Evolutionary conservation across 2,113 vertebrate genomes (phyloP).

Genomic region (Istiophorus platypterus): DNA sequence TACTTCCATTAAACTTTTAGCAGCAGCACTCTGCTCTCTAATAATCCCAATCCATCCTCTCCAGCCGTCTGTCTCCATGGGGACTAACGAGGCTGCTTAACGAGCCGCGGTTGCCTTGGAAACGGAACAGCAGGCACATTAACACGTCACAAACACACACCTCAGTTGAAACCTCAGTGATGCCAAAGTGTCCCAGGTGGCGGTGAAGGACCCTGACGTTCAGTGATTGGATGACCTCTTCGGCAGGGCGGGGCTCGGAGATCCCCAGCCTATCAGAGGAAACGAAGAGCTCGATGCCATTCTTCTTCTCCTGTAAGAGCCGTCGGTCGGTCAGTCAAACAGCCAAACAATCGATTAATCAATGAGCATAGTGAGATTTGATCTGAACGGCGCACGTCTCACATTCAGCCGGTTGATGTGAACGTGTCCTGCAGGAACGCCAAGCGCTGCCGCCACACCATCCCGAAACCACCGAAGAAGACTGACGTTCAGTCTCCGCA

Average conservation of each 20-base stretch:
- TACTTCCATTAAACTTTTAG: slow-evolving; percentile 57
- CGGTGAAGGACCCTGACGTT: slow-evolving; percentile 90
- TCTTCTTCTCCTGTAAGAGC: slow-evolving; percentile 88
- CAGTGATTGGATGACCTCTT: slow-evolving; percentile 93
- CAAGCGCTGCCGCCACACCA: slow-evolving; percentile 91
- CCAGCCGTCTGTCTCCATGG: slow-evolving; percentile 25
- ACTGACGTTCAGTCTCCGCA: slow-evolving; percentile 90
- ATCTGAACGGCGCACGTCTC: slow-evolving; percentile 63
- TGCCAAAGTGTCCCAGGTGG: slow-evolving; percentile 91
- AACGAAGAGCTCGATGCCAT: slow-evolving; percentile 94
- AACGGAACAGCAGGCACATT: not conserved
- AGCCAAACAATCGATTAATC: not conserved
- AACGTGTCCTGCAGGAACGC: slow-evolving; percentile 88
- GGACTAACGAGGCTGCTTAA: slow-evolving; percentile 16
- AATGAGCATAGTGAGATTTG: not conserved
- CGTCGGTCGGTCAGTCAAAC: not conserved
- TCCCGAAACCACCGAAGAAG: slow-evolving; percentile 92
- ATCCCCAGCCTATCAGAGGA: slow-evolving; percentile 87
- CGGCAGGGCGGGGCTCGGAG: slow-evolving; percentile 87
- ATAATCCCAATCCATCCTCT: slow-evolving; percentile 45
- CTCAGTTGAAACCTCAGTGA: slow-evolving; percentile 92
- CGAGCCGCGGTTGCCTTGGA: slow-evolving; percentile 7
- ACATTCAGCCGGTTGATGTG: slow-evolving; percentile 96
- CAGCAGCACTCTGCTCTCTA: slow-evolving; percentile 35
- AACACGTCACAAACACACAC: slow-evolving; percentile 69